phyloP scores from a whole-genome alignment of 2,113 vertebrate genomes.

The Neodontobutis hainanensis region DNA sequence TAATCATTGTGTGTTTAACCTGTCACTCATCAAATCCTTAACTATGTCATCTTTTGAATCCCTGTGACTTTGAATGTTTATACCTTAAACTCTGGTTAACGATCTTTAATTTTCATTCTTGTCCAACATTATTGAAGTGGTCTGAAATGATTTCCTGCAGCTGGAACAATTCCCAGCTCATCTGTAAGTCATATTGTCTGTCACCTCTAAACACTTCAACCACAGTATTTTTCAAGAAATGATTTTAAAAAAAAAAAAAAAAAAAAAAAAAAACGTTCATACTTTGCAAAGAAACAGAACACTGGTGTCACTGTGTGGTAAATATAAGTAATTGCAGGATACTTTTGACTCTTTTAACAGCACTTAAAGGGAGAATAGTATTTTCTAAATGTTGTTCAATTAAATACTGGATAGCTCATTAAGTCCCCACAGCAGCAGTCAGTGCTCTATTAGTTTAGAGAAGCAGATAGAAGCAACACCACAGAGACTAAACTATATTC shows the following conservation, averaged over 20 bases:
- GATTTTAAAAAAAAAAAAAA: background rate
- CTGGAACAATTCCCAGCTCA: conserved; percentile 41
- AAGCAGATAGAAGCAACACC: too few species aligned
- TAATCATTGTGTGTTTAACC: conserved; percentile 46
- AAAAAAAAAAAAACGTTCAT: background rate
- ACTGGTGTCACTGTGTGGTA: conserved; percentile 50
- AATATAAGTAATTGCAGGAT: conserved; percentile 15
- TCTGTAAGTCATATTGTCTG: conserved; percentile 35
- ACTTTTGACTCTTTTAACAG: background rate
- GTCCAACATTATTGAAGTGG: conserved; percentile 47
- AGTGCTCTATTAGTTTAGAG: too few species aligned
- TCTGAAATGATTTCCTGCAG: conserved; percentile 46
- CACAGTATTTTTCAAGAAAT: background rate
- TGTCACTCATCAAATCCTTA: conserved; percentile 45
- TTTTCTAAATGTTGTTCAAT: too few species aligned
- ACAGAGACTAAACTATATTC: too few species aligned
- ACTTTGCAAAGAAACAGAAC: conserved; percentile 2
- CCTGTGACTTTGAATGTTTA: conserved; percentile 18
- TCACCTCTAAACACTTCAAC: conserved; percentile 27
- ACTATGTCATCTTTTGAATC: conserved; percentile 41
- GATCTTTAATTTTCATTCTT: conserved; percentile 27
- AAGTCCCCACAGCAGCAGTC: too few species aligned
- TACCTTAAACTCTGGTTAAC: conserved; percentile 4
- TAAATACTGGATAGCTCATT: too few species aligned
- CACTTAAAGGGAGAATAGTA: too few species aligned